A percentile compares a stretch with the other conserved stretches of the same genome.
These are phyloP conservation scores for Drosophila varians DNA, from an alignment of 1,140 invertebrate species.

Conservation along the genomic window DNA sequence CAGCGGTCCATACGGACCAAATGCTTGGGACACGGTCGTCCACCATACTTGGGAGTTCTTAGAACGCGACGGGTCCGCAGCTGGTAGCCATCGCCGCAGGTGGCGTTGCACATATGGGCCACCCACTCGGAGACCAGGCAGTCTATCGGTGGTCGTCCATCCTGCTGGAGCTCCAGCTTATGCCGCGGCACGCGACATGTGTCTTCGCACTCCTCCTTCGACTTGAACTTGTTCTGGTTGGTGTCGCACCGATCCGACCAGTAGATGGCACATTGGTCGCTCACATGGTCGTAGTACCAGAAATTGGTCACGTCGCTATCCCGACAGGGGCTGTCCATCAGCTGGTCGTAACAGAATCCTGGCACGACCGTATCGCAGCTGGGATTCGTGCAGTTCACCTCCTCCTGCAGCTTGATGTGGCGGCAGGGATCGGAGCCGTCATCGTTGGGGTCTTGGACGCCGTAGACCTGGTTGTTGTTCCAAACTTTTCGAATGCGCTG, in stretches of 20 bases:
- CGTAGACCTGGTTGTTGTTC: slow-evolving; percentile 80
- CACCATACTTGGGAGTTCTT: slow-evolving; percentile 87
- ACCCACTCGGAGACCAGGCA: slow-evolving; percentile 87
- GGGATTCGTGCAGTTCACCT: slow-evolving; percentile 84
- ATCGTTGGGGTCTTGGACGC: slow-evolving; percentile 48
- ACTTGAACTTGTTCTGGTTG: slow-evolving; percentile 90
- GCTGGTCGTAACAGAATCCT: slow-evolving; percentile 57
- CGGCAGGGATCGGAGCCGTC: slow-evolving; percentile 83
- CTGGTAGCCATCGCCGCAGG: slow-evolving; percentile 86
- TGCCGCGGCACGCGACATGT: slow-evolving; percentile 72
- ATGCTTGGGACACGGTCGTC: slow-evolving; percentile 88
- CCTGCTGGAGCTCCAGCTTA: slow-evolving; percentile 58
- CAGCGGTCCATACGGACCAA: slow-evolving; percentile 79
- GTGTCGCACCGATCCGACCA: slow-evolving; percentile 90
- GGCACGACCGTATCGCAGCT: slow-evolving; percentile 85
- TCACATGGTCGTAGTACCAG: slow-evolving; percentile 89
- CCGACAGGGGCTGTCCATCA: slow-evolving; percentile 87
- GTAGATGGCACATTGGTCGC: slow-evolving; percentile 88
- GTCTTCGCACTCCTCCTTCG: slow-evolving; percentile 84
- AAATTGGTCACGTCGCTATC: slow-evolving; percentile 86
- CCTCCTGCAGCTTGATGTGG: slow-evolving; percentile 80
- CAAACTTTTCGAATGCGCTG: slow-evolving; percentile 74
- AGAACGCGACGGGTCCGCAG: slow-evolving; percentile 84
- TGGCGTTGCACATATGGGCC: slow-evolving; percentile 86
- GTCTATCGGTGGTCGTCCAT: slow-evolving; percentile 79